phyloP scores from a whole-genome alignment of 2,888 invertebrate genomes.

The Cremastinae sp. region DNA sequence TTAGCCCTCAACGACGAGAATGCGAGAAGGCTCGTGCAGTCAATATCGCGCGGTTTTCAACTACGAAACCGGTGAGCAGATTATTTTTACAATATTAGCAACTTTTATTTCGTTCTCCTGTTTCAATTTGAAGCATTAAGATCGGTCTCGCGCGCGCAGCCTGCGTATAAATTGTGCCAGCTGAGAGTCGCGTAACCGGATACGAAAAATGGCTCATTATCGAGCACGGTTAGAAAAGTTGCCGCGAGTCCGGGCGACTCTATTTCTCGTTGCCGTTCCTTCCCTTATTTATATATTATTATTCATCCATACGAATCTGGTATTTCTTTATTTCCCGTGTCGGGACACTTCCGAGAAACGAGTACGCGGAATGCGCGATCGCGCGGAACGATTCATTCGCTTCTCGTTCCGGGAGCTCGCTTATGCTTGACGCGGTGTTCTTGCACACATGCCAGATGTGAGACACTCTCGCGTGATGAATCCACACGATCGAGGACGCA shows the following conservation, averaged over 20 bases:
- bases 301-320: slow-evolving; percentile 7
- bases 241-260: slow-evolving; percentile 37
- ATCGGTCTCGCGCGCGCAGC: no score
- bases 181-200: slow-evolving; percentile 41
- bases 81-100: slow-evolving; percentile 2
- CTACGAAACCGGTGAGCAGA: neutral
- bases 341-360: slow-evolving; percentile 50
- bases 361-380: slow-evolving; percentile 56
- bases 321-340: slow-evolving; percentile 46
- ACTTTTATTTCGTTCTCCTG: slow-evolving; percentile 1
- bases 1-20: slow-evolving; percentile 55
- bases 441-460: slow-evolving; percentile 16
- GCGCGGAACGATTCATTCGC: slow-evolving; percentile 52
- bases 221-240: slow-evolving; percentile 33
- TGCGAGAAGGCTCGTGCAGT: slow-evolving; percentile 47
- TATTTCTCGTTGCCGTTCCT: slow-evolving; percentile 49
- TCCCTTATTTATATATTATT: slow-evolving; percentile 32
- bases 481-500: neutral
- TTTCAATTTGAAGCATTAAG: no score
- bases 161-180: slow-evolving; percentile 16
- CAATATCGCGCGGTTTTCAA: slow-evolving; percentile 37
- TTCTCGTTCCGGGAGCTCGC: slow-evolving; percentile 36
- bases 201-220: slow-evolving; percentile 45
- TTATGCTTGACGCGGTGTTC: neutral
- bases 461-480: slow-evolving; percentile 39